phyloP scores from a whole-genome alignment of 2,888 invertebrate genomes.

The Pterostichus madidus region DNA sequence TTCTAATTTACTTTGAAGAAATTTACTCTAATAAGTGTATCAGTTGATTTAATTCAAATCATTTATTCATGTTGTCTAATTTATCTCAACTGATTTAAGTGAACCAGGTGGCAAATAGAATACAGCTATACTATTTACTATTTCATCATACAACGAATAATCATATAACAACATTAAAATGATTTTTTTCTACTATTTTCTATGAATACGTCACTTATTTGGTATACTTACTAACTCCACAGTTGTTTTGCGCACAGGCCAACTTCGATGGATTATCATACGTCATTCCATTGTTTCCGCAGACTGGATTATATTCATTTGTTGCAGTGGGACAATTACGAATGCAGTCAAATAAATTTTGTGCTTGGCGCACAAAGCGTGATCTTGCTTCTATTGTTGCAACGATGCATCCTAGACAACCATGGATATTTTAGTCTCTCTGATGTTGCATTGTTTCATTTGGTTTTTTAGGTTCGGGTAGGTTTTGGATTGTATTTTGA shows the following conservation, averaged over 20 bases:
- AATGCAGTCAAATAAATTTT: not conserved
- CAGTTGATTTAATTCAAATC: too few species aligned
- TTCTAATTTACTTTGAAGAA: too few species aligned
- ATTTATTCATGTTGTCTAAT: too few species aligned
- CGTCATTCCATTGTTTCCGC: constrained; percentile 69
- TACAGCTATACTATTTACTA: too few species aligned
- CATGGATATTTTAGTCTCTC: not conserved
- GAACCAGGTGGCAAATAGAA: too few species aligned
- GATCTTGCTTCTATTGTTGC: not conserved
- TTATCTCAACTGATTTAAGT: too few species aligned
- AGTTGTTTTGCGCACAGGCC: constrained; percentile 65
- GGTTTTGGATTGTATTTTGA: constrained; percentile 14
- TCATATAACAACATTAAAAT: too few species aligned
- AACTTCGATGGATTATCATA: constrained; percentile 68
- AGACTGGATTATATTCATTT: constrained; percentile 69
- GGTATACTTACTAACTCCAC: constrained; percentile 68
- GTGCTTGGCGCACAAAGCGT: not conserved
- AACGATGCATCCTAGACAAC: constrained; percentile 13
- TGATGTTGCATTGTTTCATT: constrained; percentile 15
- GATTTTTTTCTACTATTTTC: too few species aligned
- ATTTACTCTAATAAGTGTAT: too few species aligned
- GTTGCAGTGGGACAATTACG: constrained; percentile 34
- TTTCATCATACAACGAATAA: too few species aligned
- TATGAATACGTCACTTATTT: not conserved
- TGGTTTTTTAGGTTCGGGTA: not conserved